Base-by-base conservation (phyloP, 2,113 vertebrate species). In the Nothoprocta perdicaria region DNA sequence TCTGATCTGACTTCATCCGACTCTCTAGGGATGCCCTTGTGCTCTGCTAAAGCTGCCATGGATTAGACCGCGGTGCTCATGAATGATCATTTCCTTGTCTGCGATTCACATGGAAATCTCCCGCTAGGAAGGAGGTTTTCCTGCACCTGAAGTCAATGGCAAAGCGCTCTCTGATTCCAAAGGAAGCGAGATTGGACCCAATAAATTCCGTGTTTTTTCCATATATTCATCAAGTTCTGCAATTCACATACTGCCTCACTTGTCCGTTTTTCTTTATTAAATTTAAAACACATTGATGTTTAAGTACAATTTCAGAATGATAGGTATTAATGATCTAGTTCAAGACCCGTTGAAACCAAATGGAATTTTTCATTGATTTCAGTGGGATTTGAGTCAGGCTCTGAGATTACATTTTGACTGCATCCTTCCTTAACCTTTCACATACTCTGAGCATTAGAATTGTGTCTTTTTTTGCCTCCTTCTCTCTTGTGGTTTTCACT, bases 1-100 rank as follows among this genome's bases (percentile, higher is more conserved):
- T 91, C 89, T 95, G 88, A 95, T 94, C 87, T 95, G 91, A 87
- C 93, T 95, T 96, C 93, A 94, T 94, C 92, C 90, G 80, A 26
- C 90, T 94, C 90, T 90, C 89, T 53, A 72, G 82, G 89, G 92
- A 94, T 71, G 87, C 61, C 53, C 33, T 53, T 61, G 91, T 72
- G 77, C 61, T 96, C 91, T 80, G 89, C 90, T 94, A 94, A 96
- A 95, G 91, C 94, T 95, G 85, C 65, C 52, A 50, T 93, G 96
- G 96, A 96, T 96, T 95, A 96, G 73, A 78, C 71, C 4, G 3
- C 1, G 8, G 38, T 38, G 91, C 81, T 93, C 4, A 1, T 91
- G 77, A 95, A 76, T 78, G 87, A 92, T 48, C 40, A 16, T 91
- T 94, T 92, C 84, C 81, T 67, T 89, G 57, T 41, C 85, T 69